These are phyloP conservation scores for Synanthedon myopaeformis DNA, from an alignment of 2,888 invertebrate genomes.

Conservation along the genomic window DNA sequence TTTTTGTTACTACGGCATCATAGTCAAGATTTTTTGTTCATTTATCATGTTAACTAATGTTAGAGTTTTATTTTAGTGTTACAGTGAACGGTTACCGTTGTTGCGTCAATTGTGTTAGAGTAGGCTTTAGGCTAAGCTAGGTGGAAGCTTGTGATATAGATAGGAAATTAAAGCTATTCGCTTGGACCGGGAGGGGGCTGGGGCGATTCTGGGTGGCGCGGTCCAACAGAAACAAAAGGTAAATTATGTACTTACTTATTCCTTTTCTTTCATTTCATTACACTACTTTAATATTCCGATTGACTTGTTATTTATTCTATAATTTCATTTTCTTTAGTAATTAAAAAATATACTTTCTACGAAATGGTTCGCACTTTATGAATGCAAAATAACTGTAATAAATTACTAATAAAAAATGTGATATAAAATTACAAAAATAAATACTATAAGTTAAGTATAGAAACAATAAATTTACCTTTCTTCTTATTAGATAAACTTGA, in stretches of 20 bases:
- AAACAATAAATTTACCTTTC: too few relatives aligned
- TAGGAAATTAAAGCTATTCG: constrained; percentile 35
- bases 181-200: constrained; percentile 42
- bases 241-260: constrained; percentile 4
- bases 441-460: too few relatives aligned
- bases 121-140: constrained; percentile 64
- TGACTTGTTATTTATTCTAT: too few relatives aligned
- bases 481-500: too few relatives aligned
- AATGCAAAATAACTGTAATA: too few relatives aligned
- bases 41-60: constrained; percentile 63
- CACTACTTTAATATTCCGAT: too few relatives aligned
- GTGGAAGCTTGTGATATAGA: constrained; percentile 67
- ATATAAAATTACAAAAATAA: too few relatives aligned
- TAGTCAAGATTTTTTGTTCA: constrained; percentile 51
- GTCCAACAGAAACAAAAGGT: constrained; percentile 23
- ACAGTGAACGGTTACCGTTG: constrained; percentile 56
- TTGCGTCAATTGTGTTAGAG: constrained; percentile 62
- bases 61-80: constrained; percentile 60
- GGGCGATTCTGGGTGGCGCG: constrained; percentile 17
- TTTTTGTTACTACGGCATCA: constrained; percentile 39
- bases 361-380: too few relatives aligned
- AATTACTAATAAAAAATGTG: too few relatives aligned
- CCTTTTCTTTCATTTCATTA: neutral
- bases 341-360: too few relatives aligned
- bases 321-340: too few relatives aligned